phyloP scores from a whole-genome alignment of 2,888 invertebrate genomes.

The Piscicola geometra region DNA sequence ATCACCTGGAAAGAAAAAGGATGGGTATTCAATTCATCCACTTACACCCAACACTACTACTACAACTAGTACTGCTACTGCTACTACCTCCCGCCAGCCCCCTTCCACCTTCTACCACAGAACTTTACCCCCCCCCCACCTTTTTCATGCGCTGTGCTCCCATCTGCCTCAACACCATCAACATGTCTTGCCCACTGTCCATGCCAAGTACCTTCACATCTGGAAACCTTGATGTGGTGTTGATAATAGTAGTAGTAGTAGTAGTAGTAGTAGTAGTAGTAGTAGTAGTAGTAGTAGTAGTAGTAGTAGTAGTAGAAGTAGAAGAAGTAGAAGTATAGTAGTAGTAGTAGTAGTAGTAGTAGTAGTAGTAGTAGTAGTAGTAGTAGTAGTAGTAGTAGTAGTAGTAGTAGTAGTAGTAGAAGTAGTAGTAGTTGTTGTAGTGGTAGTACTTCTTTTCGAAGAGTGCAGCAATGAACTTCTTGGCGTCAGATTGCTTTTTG shows the following conservation, averaged over 20 bases:
- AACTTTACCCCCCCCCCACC: too few relatives aligned
- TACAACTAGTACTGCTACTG: too few relatives aligned
- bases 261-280: too few relatives aligned
- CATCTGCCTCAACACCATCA: slow-evolving; percentile 64
- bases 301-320: too few relatives aligned
- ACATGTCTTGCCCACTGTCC: slow-evolving; percentile 64
- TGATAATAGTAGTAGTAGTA: not conserved
- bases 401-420: not conserved
- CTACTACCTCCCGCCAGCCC: too few relatives aligned
- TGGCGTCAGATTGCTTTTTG: slow-evolving; percentile 52
- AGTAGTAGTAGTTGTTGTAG: not conserved
- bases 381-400: not conserved
- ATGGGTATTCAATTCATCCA: too few relatives aligned
- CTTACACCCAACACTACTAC: too few relatives aligned
- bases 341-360: too few relatives aligned
- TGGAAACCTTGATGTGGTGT: slow-evolving; percentile 32
- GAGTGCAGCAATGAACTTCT: slow-evolving; percentile 50
- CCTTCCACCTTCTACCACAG: too few relatives aligned
- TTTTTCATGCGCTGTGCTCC: not conserved
- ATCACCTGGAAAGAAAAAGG: slow-evolving; percentile 62
- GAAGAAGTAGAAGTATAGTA: too few relatives aligned
- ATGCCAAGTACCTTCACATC: slow-evolving; percentile 72
- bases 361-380: too few relatives aligned
- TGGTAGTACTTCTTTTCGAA: slow-evolving; percentile 57
- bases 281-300: too few relatives aligned